phyloP scores from a whole-genome alignment of 2,113 vertebrate genomes.

The Cinclus cinclus region DNA sequence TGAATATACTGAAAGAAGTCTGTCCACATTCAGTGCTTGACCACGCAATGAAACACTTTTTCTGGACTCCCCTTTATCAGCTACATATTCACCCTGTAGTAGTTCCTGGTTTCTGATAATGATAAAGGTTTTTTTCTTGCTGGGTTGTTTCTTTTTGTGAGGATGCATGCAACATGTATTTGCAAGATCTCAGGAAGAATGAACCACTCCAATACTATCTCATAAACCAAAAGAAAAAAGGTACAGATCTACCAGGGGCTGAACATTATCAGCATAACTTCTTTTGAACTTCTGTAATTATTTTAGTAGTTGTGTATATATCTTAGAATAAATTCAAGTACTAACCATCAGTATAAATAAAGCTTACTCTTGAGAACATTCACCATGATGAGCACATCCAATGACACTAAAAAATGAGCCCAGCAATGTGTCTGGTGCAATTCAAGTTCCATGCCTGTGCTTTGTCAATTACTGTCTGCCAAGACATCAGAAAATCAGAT shows the following conservation, averaged over 20 bases:
- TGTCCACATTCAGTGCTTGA: not conserved
- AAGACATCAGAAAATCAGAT: slow-evolving; percentile 35
- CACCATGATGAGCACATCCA: not conserved
- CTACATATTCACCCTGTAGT: not conserved
- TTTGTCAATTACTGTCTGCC: not conserved
- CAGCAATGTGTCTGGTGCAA: not conserved
- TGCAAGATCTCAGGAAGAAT: not conserved
- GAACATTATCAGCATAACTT: not conserved
- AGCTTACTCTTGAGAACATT: not conserved
- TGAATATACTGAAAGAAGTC: not conserved
- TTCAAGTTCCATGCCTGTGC: not conserved
- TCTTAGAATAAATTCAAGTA: slow-evolving; percentile 20
- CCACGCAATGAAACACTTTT: not conserved
- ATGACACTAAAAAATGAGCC: not conserved
- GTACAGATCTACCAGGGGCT: not conserved
- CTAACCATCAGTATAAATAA: not conserved
- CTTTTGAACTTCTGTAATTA: not conserved
- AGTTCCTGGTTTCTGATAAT: not conserved
- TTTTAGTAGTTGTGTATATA: not conserved
- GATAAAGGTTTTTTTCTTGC: not conserved
- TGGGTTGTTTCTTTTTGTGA: not conserved
- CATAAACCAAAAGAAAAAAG: not conserved
- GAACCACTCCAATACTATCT: not conserved
- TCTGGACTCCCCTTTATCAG: not conserved
- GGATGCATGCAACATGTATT: not conserved